Conservation (phyloP, 1,140 invertebrate species). For the Subanguina moxae region DNA sequence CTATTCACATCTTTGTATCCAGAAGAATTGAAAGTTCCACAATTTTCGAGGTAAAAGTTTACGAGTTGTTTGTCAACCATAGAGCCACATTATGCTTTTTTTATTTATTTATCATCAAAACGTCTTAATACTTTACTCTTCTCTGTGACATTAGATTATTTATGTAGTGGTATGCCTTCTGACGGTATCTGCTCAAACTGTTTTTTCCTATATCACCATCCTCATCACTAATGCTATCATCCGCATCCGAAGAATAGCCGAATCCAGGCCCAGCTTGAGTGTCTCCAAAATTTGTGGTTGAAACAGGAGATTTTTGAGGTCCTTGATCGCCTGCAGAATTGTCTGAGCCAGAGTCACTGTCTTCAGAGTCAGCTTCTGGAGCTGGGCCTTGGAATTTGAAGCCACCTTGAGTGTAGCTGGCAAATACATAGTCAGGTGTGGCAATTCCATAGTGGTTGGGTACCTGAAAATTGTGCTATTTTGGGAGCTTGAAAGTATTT, state of each 20-base stretch:
- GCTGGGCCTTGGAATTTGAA: conserved; percentile 29
- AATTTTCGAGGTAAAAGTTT: no score
- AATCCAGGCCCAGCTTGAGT: conserved; percentile 12
- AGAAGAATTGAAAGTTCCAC: no score
- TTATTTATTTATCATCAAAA: not conserved
- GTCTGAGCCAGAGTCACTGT: not conserved
- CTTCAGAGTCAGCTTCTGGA: not conserved
- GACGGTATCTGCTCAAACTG: not conserved
- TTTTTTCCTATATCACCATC: not conserved
- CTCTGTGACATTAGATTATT: not conserved
- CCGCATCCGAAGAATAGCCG: not conserved
- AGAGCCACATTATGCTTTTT: no score
- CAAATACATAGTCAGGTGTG: conserved; percentile 23
- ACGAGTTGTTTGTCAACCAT: no score
- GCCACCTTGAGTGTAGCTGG: conserved; percentile 28
- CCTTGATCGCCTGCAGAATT: not conserved
- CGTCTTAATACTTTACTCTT: not conserved
- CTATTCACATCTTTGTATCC: no score
- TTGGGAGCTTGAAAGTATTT: no score
- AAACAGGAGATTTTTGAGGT: not conserved
- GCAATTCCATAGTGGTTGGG: conserved; percentile 26
- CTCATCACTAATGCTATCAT: not conserved
- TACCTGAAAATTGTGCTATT: conserved; percentile 2
- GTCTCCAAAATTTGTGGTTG: not conserved
- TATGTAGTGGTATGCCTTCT: not conserved